Conservation (phyloP, 35 echinoderm and acorn worm species). For the Apostichopus californicus region DNA sequence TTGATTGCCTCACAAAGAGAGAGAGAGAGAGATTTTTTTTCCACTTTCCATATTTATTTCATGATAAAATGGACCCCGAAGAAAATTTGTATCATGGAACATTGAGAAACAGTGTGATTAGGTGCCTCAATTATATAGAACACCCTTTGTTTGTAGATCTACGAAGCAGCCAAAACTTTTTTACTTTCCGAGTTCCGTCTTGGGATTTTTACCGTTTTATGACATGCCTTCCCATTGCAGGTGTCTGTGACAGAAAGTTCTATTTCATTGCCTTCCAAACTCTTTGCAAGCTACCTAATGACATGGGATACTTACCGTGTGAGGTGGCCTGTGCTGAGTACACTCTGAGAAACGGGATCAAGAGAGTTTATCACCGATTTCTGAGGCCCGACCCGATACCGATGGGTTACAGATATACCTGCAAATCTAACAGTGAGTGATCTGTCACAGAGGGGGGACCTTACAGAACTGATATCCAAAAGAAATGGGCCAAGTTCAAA, state of each 20-base stretch:
- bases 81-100: background rate
- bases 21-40: too few species aligned
- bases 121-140: too few species aligned
- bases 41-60: too few species aligned
- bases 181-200: too few species aligned
- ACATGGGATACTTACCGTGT: constrained; percentile 70
- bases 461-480: too few species aligned
- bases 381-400: constrained; percentile 77
- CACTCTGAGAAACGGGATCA: constrained; percentile 76
- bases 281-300: constrained; percentile 69
- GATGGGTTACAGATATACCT: constrained; percentile 76
- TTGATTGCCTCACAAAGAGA: too few species aligned
- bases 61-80: background rate
- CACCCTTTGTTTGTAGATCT: too few species aligned
- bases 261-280: constrained; percentile 88
- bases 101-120: background rate
- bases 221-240: constrained; percentile 34
- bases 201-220: background rate
- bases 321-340: constrained; percentile 86
- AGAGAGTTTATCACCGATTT: constrained; percentile 70
- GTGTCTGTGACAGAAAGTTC: constrained; percentile 70
- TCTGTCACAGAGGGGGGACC: too few species aligned
- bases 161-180: too few species aligned
- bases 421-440: constrained; percentile 75
- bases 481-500: too few species aligned